These are phyloP conservation scores for Dipodomys merriami DNA, from an alignment of 2,113 vertebrate genomes.

Conservation along the genomic window DNA sequence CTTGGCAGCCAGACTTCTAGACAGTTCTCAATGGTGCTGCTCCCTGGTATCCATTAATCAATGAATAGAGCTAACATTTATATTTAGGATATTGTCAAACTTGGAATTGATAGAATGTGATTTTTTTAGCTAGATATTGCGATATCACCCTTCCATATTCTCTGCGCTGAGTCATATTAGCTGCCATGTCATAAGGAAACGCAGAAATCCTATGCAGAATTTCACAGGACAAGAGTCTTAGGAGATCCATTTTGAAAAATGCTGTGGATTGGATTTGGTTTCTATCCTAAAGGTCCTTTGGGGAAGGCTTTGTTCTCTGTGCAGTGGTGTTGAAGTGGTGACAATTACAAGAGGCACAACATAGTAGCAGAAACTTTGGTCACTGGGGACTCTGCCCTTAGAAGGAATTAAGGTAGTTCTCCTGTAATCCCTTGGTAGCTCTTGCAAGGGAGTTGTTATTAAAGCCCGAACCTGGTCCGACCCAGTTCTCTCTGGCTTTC, in stretches of 20 bases:
- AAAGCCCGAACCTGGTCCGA: not conserved
- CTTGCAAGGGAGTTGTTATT: not conserved
- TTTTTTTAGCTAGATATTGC: not conserved
- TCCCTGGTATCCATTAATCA: not conserved
- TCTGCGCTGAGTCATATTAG: not conserved
- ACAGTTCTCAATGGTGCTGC: not conserved
- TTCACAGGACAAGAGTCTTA: not conserved
- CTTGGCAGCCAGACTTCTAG: not conserved
- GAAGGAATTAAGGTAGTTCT: not conserved
- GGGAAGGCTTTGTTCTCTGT: not conserved
- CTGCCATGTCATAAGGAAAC: not conserved
- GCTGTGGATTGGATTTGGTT: not conserved
- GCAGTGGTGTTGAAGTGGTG: not conserved
- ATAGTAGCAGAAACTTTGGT: not conserved
- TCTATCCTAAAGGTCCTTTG: not conserved
- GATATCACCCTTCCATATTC: not conserved
- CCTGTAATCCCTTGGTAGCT: not conserved
- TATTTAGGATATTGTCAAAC: too few species aligned
- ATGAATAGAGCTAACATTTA: not conserved
- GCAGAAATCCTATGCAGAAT: not conserved
- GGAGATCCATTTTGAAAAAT: not conserved
- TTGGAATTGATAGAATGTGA: not conserved
- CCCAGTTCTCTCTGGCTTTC: not conserved
- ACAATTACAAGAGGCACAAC: not conserved
- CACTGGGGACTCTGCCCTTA: not conserved